Conservation (phyloP, 2,888 invertebrate genomes). For the Maniola hyperantus region DNA sequence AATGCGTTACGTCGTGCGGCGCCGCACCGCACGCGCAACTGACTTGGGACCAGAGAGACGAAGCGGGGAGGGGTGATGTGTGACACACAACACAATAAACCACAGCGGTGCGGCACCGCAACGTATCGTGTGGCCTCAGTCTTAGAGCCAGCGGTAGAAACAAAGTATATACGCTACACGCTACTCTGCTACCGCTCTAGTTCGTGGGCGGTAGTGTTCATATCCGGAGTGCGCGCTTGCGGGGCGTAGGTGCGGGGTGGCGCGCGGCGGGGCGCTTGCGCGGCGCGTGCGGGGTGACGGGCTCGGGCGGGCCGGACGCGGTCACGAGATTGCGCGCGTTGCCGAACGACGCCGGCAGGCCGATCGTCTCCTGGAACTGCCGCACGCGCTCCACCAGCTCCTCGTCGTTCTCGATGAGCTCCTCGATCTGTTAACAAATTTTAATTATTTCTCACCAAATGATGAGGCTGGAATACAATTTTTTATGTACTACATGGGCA, state of each 20-base stretch:
- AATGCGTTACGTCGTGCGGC: too few relatives aligned
- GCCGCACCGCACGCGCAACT: too few relatives aligned
- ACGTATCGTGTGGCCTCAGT: too few relatives aligned
- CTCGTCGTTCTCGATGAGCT: conserved; percentile 69
- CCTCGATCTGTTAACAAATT: conserved; percentile 61
- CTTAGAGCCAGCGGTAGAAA: too few relatives aligned
- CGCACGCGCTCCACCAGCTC: conserved; percentile 65
- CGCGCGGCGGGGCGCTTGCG: conserved; percentile 43
- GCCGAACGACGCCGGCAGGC: conserved; percentile 58
- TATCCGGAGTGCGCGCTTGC: conserved; percentile 53
- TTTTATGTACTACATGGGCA: too few relatives aligned
- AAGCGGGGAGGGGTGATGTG: too few relatives aligned
- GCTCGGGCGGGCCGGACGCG: conserved; percentile 67
- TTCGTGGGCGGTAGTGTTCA: conserved; percentile 35
- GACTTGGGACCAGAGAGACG: too few relatives aligned
- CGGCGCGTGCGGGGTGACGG: conserved; percentile 61
- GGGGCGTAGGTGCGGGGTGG: conserved; percentile 37
- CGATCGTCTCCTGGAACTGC: conserved; percentile 67
- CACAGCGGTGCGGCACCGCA: too few relatives aligned
- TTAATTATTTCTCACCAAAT: neutral
- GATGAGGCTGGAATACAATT: neutral
- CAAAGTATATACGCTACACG: too few relatives aligned
- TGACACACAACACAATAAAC: too few relatives aligned
- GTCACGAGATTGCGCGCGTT: conserved; percentile 73
- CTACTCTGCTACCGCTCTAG: too few relatives aligned